Conservation (phyloP, 2,113 vertebrate genomes). For the Perccottus glenii region DNA sequence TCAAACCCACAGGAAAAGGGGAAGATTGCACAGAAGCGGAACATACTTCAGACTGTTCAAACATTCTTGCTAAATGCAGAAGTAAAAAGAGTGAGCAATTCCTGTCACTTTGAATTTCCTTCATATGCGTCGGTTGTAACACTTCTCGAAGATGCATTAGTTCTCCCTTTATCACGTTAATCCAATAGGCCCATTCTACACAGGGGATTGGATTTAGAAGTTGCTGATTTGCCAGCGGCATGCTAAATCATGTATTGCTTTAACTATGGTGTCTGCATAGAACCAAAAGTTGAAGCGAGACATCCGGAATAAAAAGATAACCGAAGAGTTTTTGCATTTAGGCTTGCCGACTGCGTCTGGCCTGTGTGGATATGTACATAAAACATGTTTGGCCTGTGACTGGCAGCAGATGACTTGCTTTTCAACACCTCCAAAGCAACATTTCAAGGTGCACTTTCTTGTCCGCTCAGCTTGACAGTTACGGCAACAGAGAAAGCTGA, state of each 20-base stretch:
- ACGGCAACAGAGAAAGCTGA: slow-evolving; percentile 23
- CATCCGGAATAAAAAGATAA: slow-evolving; percentile 39
- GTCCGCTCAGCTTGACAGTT: slow-evolving; percentile 42
- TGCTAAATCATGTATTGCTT: slow-evolving; percentile 52
- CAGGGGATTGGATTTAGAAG: slow-evolving; percentile 59
- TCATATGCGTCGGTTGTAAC: slow-evolving; percentile 43
- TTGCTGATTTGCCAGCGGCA: slow-evolving; percentile 63
- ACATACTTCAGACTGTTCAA: slow-evolving; percentile 50
- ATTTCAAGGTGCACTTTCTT: slow-evolving; percentile 56
- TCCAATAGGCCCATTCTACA: slow-evolving; percentile 62
- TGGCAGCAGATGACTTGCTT: slow-evolving; percentile 48
- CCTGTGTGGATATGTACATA: not conserved
- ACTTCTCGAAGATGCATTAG: slow-evolving; percentile 54
- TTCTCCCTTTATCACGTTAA: slow-evolving; percentile 66
- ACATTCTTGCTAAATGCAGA: slow-evolving; percentile 53
- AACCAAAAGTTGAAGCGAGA: slow-evolving; percentile 25
- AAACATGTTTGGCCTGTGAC: slow-evolving; percentile 28
- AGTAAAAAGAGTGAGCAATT: slow-evolving; percentile 60
- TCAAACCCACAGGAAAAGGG: slow-evolving; percentile 28
- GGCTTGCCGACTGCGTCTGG: slow-evolving; percentile 13
- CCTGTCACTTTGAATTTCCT: slow-evolving; percentile 61
- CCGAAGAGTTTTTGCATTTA: slow-evolving; percentile 27
- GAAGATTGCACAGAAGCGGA: slow-evolving; percentile 24
- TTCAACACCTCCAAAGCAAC: slow-evolving; percentile 39
- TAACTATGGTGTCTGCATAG: slow-evolving; percentile 32